phyloP scores from a whole-genome alignment of 2,113 vertebrate species.

The Crotalus tigris region DNA sequence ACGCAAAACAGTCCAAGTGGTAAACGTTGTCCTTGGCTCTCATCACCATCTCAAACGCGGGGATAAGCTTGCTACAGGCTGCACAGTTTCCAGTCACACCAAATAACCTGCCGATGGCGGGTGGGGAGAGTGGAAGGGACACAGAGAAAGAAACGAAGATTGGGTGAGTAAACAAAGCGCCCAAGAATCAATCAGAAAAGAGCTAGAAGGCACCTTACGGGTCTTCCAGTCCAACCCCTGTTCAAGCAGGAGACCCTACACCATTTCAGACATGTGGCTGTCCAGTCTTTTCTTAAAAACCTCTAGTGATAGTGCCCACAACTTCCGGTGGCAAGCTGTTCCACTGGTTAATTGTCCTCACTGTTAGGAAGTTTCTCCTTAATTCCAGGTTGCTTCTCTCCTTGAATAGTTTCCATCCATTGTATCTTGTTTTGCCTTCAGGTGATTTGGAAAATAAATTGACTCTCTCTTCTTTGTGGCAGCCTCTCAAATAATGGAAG shows the following conservation, averaged over 20 bases:
- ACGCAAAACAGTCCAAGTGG: constrained; percentile 98
- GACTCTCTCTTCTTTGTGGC: too few species aligned
- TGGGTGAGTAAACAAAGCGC: background rate
- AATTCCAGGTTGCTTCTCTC: too few species aligned
- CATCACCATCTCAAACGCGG: constrained; percentile 99
- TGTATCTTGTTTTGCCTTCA: too few species aligned
- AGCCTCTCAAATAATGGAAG: too few species aligned
- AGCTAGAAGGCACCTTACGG: background rate
- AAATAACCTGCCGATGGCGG: constrained; percentile 81
- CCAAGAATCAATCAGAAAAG: background rate
- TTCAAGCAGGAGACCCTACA: background rate
- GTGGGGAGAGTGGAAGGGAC: background rate
- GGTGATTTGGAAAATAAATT: too few species aligned
- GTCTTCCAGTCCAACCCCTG: constrained; percentile 17
- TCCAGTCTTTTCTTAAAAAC: background rate
- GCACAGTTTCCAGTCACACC: constrained; percentile 98
- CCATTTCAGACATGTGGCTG: background rate
- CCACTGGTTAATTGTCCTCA: background rate
- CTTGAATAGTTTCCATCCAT: too few species aligned
- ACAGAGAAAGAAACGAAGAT: constrained; percentile 35
- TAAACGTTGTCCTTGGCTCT: constrained; percentile 98
- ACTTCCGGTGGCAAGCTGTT: background rate
- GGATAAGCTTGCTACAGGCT: constrained; percentile 97
- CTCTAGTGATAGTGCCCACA: background rate
- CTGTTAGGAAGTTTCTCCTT: too few species aligned